Conservation (phyloP, 2,797 vertebrate genomes). For the Ispidina lecontei region DNA sequence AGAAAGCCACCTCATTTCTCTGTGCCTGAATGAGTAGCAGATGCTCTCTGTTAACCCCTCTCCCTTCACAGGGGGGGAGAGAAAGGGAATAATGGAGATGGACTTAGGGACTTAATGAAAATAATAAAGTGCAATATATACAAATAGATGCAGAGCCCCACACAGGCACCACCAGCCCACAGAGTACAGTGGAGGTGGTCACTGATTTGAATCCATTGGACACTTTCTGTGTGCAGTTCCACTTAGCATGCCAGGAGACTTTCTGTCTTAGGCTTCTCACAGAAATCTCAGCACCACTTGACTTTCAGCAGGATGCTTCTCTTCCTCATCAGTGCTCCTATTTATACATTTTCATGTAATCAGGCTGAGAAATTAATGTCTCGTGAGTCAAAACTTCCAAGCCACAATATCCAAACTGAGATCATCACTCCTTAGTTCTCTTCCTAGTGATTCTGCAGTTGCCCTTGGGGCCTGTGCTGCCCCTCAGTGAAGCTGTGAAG, state of each 20-base stretch:
- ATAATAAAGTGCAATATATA: neutral
- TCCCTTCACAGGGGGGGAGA: neutral
- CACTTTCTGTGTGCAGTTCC: neutral
- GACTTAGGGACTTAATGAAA: neutral
- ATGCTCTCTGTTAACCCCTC: neutral
- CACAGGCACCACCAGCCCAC: too few relatives aligned
- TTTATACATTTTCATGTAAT: neutral
- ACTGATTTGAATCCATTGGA: neutral
- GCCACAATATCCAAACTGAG: neutral
- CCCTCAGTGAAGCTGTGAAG: conserved; percentile 15
- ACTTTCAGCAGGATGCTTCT: neutral
- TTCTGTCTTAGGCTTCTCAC: neutral
- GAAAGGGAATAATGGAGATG: neutral
- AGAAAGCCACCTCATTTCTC: neutral
- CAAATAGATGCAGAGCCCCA: neutral
- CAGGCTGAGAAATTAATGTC: neutral
- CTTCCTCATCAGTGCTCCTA: neutral
- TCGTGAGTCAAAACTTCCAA: neutral
- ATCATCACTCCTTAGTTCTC: neutral
- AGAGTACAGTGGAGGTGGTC: too few relatives aligned
- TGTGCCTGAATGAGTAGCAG: neutral
- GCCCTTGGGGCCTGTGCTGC: neutral
- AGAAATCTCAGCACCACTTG: neutral
- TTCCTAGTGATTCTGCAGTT: neutral
- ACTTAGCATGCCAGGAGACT: neutral